A percentile compares a stretch with the other conserved stretches of the same genome.
phyloP scores from a whole-genome alignment of 2,888 invertebrate species.

The Busseola fusca region DNA sequence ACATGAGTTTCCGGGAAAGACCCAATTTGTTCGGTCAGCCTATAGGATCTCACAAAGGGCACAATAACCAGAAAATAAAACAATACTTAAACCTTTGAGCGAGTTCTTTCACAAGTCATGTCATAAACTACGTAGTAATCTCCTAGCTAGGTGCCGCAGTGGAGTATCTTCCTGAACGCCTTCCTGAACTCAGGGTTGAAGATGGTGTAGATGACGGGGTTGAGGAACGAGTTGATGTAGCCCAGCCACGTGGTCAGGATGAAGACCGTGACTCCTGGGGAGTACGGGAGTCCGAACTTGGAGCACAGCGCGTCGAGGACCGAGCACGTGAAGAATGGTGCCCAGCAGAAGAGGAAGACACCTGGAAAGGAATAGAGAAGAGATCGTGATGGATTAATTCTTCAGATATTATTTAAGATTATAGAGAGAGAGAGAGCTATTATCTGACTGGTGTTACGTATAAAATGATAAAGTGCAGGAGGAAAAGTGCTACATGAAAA shows the following conservation, averaged over 20 bases:
- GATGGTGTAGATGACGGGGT: slow-evolving; percentile 97
- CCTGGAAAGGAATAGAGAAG: slow-evolving; percentile 89
- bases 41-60: neutral
- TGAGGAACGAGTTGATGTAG: slow-evolving; percentile 98
- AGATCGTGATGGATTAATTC: neutral
- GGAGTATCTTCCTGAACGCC: slow-evolving; percentile 98
- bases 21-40: neutral
- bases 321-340: slow-evolving; percentile 99
- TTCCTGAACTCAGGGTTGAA: slow-evolving; percentile 99
- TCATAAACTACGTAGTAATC: slow-evolving; percentile 82
- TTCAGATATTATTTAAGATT: neutral
- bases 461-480: neutral
- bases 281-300: slow-evolving; percentile 93
- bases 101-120: slow-evolving; percentile 53
- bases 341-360: slow-evolving; percentile 99
- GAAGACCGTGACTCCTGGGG: slow-evolving; percentile 96
- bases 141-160: slow-evolving; percentile 89
- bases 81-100: slow-evolving; percentile 40
- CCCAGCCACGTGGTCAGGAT: slow-evolving; percentile 99
- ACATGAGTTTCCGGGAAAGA: neutral
- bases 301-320: slow-evolving; percentile 98
- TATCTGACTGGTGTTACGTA: neutral
- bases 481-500: neutral
- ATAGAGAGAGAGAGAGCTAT: too few species aligned
- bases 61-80: neutral